Evolutionary conservation across 2,797 vertebrate species (phyloP).

Genomic region (Aphelocoma californica): DNA sequence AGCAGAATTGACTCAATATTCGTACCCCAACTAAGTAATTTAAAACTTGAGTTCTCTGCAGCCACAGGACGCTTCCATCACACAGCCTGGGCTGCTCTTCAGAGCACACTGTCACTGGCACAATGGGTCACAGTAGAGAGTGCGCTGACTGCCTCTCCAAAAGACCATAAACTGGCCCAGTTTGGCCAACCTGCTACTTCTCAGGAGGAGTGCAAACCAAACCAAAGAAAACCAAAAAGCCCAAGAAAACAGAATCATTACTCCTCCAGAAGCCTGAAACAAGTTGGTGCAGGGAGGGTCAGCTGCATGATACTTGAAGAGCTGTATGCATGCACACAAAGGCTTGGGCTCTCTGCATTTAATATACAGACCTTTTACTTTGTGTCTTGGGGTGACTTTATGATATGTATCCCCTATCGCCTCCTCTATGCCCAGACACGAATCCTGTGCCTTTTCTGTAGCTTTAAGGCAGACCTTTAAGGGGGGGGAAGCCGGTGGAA

Average conservation of each 20-base stretch:
- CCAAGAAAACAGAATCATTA: background rate
- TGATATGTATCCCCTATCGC: no score
- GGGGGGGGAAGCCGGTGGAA: no score
- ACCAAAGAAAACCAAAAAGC: background rate
- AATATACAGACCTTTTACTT: background rate
- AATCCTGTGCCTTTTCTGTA: no score
- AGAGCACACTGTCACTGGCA: background rate
- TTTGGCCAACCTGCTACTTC: background rate
- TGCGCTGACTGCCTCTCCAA: background rate
- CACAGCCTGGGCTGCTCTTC: background rate
- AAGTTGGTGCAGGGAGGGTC: background rate
- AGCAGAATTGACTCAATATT: background rate
- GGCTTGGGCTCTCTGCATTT: background rate
- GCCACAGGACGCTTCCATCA: background rate
- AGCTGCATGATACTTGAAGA: background rate
- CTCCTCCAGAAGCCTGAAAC: background rate
- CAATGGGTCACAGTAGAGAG: background rate
- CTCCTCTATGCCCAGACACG: no score
- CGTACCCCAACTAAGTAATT: background rate
- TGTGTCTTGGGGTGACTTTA: background rate
- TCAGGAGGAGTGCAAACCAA: background rate
- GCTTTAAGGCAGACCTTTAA: no score
- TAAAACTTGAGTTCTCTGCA: background rate
- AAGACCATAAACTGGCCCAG: background rate
- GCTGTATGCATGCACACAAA: accelerated